Evolutionary conservation across 2,888 invertebrate genomes (phyloP), one percentile per base, ranked within the genome.

Genomic region (Aleiodes alternator): DNA sequence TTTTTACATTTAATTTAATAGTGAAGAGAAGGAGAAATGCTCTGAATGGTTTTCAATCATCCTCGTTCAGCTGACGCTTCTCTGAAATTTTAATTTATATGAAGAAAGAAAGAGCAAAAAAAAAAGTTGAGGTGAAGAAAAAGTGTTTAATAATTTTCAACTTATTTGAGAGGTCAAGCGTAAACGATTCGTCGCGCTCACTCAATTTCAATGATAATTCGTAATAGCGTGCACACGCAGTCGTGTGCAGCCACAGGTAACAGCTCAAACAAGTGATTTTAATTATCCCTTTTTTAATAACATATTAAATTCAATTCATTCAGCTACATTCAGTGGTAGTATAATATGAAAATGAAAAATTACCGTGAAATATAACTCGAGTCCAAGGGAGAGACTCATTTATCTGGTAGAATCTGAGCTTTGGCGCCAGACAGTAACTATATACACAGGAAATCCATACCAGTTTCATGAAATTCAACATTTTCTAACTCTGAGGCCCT

Each of bases 231-330:
- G 66, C 23, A 34, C 6, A 6, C 31, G 29, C 66, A 66, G 8
- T 50, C 66, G 31, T 50, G 50, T 66, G 66, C 66, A 66, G 48
- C 66, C 50, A 66, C 66, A 66, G 51, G 50, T 66, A 16, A 66
- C 66, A 50, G 29, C 50, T 53, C 53, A 43, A 43, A 50, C 50
- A 23, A 66, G 50, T 66, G 50, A 66, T 66, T 51, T 66, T 66
- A 66, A 66, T 66, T 66, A 66, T 66, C 29, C 48, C n/a, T 50
- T 66, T 66, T 66, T 66, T 66, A 66, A 61, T 66, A 29, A 50
- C n/a, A 50, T 48, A 31, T 29, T 34, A n/a, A 48, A 66, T 48
- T 66, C 16, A 23, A 14, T 50, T 7, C 43, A 43, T 29, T 12
- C 9, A 66, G 23, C 2, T 23, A 23, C 23, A 23, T 23, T 23